Percentiles rank a stretch among this genome's conserved stretches.
Evolutionary conservation across 2,113 vertebrate species (phyloP).

Genomic region (Brienomyrus longianalis): DNA sequence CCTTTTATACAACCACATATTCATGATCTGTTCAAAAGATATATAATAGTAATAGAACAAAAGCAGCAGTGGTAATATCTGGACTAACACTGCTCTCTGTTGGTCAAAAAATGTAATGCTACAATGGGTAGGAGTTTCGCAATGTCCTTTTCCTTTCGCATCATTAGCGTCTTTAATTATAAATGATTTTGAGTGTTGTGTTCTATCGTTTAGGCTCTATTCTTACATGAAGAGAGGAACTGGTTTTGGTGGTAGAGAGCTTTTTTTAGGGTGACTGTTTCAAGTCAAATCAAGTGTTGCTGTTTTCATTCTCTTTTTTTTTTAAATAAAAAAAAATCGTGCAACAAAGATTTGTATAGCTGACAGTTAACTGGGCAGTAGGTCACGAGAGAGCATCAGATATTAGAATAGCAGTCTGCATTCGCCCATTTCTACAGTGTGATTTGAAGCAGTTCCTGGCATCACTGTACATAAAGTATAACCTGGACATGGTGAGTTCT

Average conservation of each 20-base stretch:
- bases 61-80: conserved; percentile 15
- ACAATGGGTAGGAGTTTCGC: neutral
- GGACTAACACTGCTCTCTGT: conserved; percentile 47
- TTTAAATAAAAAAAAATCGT: too few species aligned
- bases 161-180: neutral
- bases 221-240: neutral
- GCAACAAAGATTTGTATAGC: neutral
- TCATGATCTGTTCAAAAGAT: neutral
- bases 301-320: neutral
- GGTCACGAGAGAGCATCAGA: neutral
- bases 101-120: conserved; percentile 26
- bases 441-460: neutral
- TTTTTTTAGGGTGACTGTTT: neutral
- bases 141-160: neutral
- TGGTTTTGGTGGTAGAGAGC: neutral
- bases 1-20: neutral
- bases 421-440: neutral
- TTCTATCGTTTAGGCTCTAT: neutral
- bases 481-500: neutral
- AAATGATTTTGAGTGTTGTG: neutral
- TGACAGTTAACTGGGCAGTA: neutral
- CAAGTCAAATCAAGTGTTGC: neutral
- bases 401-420: neutral
- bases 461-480: neutral
- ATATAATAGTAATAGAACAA: neutral